A percentile compares a stretch with the other conserved stretches of the same genome.
Conservation (phyloP, 2,113 vertebrate genomes). For the Lagenorhynchus albirostris region DNA sequence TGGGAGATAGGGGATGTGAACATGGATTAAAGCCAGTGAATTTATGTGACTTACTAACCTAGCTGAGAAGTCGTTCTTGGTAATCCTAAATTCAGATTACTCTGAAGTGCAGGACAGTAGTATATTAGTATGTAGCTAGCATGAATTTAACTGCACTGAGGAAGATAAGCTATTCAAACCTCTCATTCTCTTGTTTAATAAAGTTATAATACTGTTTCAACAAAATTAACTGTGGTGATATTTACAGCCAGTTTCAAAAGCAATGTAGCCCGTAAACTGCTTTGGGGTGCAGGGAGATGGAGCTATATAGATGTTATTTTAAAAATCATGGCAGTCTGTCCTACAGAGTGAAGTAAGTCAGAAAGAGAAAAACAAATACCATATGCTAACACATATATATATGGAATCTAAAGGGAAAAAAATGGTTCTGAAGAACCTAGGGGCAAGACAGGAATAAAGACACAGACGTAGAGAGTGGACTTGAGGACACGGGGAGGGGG, state of each 20-base stretch:
- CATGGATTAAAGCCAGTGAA: background rate
- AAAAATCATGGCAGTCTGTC: background rate
- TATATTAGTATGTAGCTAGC: accelerated
- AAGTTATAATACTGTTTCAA: background rate
- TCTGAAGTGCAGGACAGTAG: background rate
- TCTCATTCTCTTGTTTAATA: background rate
- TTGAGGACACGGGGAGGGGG: too few species aligned
- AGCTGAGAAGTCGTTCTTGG: background rate
- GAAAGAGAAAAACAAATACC: too few species aligned
- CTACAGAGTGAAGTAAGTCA: too few species aligned
- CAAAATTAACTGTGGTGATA: background rate
- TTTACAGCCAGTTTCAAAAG: background rate
- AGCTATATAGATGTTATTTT: background rate
- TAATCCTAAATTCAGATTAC: background rate
- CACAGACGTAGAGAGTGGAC: too few species aligned
- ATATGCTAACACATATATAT: too few species aligned
- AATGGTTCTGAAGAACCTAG: too few species aligned
- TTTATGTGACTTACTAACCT: background rate
- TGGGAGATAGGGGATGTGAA: background rate
- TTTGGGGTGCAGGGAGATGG: background rate
- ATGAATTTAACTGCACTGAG: background rate
- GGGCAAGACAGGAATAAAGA: too few species aligned
- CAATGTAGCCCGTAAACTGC: background rate
- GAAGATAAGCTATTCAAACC: background rate
- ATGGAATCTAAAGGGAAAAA: too few species aligned